Evolutionary conservation across 1,140 invertebrate species (phyloP).

Genomic region (Drosophila ironensis): DNA sequence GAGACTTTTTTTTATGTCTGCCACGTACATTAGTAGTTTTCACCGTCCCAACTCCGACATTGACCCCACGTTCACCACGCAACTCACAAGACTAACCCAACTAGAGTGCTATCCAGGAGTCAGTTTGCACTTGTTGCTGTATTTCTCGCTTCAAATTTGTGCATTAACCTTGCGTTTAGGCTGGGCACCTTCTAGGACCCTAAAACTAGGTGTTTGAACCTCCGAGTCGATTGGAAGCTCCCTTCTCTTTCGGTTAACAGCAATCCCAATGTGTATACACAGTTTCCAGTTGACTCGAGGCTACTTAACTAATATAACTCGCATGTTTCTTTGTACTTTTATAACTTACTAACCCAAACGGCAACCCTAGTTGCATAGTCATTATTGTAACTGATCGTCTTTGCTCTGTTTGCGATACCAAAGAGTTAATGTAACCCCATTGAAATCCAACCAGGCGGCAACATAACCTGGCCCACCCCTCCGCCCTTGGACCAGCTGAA

Average conservation of each 20-base stretch:
- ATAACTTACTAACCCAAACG: conserved; percentile 48
- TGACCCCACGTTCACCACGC: too few relatives aligned
- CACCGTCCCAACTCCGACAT: conserved; percentile 26
- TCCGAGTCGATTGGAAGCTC: not conserved
- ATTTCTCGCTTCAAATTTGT: conserved; percentile 38
- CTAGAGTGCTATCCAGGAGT: conserved; percentile 3
- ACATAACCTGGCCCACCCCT: conserved; percentile 77
- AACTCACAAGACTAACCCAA: conserved; percentile 3
- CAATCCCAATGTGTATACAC: too few relatives aligned
- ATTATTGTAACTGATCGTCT: conserved; percentile 42
- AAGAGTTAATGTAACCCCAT: not conserved
- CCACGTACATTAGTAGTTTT: conserved; percentile 42
- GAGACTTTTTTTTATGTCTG: conserved; percentile 17
- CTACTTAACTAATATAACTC: conserved; percentile 23
- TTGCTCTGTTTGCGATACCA: not conserved
- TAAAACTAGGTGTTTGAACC: not conserved
- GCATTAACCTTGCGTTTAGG: conserved; percentile 24
- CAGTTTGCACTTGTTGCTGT: conserved; percentile 32
- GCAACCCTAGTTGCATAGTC: conserved; percentile 33
- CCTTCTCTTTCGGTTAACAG: too few relatives aligned
- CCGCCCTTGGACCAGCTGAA: conserved; percentile 77
- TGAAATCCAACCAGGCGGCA: conserved; percentile 52
- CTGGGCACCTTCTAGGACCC: conserved; percentile 22
- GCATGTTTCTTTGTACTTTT: conserved; percentile 66
- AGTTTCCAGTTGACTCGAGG: conserved; percentile 1